A percentile compares a stretch with the other conserved stretches of the same genome.
These are phyloP conservation scores for Rousettus madagascariensis DNA, from an alignment of 2,797 vertebrate genomes.

Conservation along the genomic window DNA sequence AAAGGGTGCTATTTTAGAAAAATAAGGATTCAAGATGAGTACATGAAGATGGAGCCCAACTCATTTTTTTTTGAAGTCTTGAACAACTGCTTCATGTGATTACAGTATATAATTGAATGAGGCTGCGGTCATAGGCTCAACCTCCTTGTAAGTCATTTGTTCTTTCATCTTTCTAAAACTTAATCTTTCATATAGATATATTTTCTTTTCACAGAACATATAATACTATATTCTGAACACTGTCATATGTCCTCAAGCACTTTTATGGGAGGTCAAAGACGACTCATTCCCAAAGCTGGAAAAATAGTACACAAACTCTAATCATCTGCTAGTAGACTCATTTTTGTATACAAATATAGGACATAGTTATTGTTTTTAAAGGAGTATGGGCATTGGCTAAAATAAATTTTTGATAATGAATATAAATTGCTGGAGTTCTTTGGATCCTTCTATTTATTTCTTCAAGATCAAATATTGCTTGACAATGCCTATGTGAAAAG, in stretches of 20 bases:
- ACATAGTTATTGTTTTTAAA: constrained; percentile 37
- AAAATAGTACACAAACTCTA: constrained; percentile 29
- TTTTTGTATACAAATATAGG: constrained; percentile 7
- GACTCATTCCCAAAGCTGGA: not conserved
- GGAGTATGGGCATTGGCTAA: constrained; percentile 31
- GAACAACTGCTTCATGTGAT: not conserved
- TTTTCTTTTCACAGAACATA: not conserved
- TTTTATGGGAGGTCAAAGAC: not conserved
- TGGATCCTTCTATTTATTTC: constrained; percentile 56
- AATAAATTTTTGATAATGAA: constrained; percentile 51
- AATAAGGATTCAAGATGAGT: constrained; percentile 59
- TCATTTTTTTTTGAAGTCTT: not conserved
- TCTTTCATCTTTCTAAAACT: not conserved
- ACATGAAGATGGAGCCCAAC: constrained; percentile 37
- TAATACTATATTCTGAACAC: not conserved
- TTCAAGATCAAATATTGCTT: constrained; percentile 15
- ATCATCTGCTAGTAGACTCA: not conserved
- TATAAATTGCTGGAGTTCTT: constrained; percentile 56
- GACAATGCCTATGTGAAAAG: constrained; percentile 48
- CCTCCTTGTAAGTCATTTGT: not conserved
- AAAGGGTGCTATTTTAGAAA: constrained; percentile 62
- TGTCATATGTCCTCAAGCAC: not conserved
- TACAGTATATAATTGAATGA: not conserved
- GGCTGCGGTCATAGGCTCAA: not conserved
- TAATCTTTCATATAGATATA: not conserved